Evolutionary conservation across 2,113 vertebrate genomes (phyloP).

Genomic region (Marcusenius ussheri): DNA sequence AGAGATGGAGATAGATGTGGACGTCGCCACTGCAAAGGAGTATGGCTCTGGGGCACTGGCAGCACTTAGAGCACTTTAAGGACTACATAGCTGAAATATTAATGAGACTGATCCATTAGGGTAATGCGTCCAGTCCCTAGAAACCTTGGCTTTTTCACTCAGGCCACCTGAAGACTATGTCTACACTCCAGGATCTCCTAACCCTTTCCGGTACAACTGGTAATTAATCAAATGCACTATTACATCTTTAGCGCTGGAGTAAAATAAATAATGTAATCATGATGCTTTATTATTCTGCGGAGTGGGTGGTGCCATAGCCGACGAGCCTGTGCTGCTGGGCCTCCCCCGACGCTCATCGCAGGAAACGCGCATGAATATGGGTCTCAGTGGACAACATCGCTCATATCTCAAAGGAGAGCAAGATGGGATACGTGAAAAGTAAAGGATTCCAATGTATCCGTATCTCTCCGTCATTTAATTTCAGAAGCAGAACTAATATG

Average conservation of each 20-base stretch:
- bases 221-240: not conserved
- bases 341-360: not conserved
- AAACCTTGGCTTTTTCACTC: not conserved
- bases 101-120: constrained; percentile 1
- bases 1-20: not conserved
- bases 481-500: not conserved
- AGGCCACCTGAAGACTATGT: not conserved
- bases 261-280: not conserved
- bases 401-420: not conserved
- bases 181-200: not conserved
- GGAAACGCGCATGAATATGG: not conserved
- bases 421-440: not conserved
- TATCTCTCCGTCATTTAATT: not conserved
- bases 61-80: not conserved
- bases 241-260: not conserved
- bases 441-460: not conserved
- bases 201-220: not conserved
- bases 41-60: not conserved
- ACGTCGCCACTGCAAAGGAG: not conserved
- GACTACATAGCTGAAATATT: not conserved
- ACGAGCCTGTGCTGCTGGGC: not conserved
- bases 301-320: not conserved
- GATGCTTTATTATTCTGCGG: not conserved
- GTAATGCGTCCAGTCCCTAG: not conserved
- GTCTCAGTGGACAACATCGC: not conserved